Percentiles rank a stretch among this genome's conserved stretches.
Conservation (phyloP, 2,113 vertebrate species). For the Sprattus sprattus region DNA sequence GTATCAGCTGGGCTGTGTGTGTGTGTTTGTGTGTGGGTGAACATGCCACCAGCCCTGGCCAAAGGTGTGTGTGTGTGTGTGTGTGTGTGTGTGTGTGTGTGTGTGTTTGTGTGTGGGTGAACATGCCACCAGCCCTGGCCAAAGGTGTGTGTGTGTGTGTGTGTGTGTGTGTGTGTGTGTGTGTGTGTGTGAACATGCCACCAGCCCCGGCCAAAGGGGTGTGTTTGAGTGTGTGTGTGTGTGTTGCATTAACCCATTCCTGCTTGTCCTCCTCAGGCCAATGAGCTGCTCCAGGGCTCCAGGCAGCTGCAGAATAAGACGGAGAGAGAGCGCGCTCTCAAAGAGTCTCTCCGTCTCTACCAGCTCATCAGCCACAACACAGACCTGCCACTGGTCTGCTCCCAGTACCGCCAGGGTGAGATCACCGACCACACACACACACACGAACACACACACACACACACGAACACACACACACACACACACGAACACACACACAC, state of each 20-base stretch:
- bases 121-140: too few relatives aligned
- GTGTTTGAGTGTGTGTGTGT: not conserved
- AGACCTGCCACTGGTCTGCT: slow-evolving; percentile 88
- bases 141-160: not conserved
- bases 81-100: not conserved
- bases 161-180: not conserved
- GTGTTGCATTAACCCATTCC: slow-evolving; percentile 20
- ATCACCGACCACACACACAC: too few relatives aligned
- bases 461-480: too few relatives aligned
- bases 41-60: too few relatives aligned
- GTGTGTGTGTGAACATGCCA: too few relatives aligned
- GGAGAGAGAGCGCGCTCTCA: slow-evolving; percentile 87
- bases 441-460: too few relatives aligned
- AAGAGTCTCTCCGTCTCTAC: slow-evolving; percentile 90
- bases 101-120: not conserved
- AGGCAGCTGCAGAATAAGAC: slow-evolving; percentile 88
- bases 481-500: too few relatives aligned
- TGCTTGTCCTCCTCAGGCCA: slow-evolving; percentile 74
- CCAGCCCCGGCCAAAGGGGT: too few relatives aligned
- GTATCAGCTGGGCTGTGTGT: too few relatives aligned
- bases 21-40: not conserved
- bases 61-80: not conserved
- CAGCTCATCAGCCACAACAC: slow-evolving; percentile 94
- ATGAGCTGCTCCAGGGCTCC: slow-evolving; percentile 91
- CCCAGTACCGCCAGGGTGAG: slow-evolving; percentile 91